Percentiles rank a stretch among this genome's conserved stretches.
Conservation (phyloP, 2,113 vertebrate genomes). For the Carettochelys insculpta region DNA sequence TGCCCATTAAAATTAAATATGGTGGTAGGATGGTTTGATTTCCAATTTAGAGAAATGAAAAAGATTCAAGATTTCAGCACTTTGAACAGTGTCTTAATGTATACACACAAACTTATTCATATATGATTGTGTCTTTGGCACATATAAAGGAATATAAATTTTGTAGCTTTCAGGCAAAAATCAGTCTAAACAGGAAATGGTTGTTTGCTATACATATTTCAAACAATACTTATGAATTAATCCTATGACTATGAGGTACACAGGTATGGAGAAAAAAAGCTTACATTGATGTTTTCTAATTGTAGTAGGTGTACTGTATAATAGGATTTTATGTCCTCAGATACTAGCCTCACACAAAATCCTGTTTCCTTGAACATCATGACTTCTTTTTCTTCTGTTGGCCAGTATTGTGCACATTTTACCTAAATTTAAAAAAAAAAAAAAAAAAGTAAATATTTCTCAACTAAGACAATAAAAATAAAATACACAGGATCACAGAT, state of each 20-base stretch:
- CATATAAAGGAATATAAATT: neutral
- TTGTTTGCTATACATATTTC: neutral
- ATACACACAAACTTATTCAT: neutral
- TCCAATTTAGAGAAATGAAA: neutral
- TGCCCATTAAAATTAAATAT: conserved; percentile 16
- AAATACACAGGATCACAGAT: neutral
- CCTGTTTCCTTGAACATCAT: conserved; percentile 93
- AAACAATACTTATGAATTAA: neutral
- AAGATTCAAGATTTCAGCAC: neutral
- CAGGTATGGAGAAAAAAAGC: conserved; percentile 54
- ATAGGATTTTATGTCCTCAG: conserved; percentile 91
- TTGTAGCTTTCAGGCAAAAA: conserved; percentile 8
- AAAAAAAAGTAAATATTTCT: neutral
- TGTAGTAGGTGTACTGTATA: conserved; percentile 91
- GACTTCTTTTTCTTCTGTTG: conserved; percentile 84
- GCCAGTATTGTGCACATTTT: conserved; percentile 99
- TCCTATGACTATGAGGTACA: neutral
- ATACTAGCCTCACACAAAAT: conserved; percentile 89
- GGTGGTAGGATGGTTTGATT: neutral
- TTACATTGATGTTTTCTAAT: conserved; percentile 91
- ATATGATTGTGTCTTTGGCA: neutral
- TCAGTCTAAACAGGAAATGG: neutral
- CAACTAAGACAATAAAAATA: neutral
- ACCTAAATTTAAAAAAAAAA: conserved; percentile 78
- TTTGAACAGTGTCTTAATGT: neutral